These are phyloP conservation scores for Micromys minutus DNA, from an alignment of 2,113 vertebrate species.

Conservation along the genomic window DNA sequence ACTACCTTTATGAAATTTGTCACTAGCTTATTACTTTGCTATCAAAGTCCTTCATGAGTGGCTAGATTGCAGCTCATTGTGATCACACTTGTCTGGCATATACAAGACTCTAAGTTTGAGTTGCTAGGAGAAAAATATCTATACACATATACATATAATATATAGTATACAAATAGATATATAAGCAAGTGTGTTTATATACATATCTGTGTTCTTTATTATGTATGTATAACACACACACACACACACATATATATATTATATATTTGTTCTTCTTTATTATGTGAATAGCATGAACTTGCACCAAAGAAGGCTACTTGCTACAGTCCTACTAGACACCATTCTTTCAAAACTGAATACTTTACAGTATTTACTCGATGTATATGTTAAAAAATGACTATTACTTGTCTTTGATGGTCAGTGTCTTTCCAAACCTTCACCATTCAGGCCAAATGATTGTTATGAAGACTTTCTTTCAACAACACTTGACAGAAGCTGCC, in stretches of 20 bases:
- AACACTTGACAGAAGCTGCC: not conserved
- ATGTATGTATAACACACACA: too few species aligned
- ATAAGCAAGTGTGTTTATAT: not conserved
- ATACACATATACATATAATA: too few species aligned
- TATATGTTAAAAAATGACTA: not conserved
- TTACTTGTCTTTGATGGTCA: not conserved
- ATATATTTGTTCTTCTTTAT: not conserved
- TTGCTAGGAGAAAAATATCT: not conserved
- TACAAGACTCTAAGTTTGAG: not conserved
- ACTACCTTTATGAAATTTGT: conserved; percentile 30
- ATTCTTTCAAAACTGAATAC: not conserved
- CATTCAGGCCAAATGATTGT: not conserved
- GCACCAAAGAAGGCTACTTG: not conserved
- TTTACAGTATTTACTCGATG: not conserved
- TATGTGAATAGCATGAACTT: not conserved
- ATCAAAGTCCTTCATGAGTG: not conserved
- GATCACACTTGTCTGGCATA: not conserved
- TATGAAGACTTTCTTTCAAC: not conserved
- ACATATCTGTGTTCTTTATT: too few species aligned
- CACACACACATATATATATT: too few species aligned
- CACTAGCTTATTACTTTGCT: not conserved
- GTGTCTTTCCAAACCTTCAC: not conserved
- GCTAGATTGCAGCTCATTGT: not conserved
- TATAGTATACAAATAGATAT: too few species aligned
- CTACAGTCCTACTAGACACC: not conserved